Percentiles rank a stretch among this genome's conserved stretches.
Evolutionary conservation across 2,888 invertebrate genomes (phyloP).

Genomic region (Ephialtes manifestator): DNA sequence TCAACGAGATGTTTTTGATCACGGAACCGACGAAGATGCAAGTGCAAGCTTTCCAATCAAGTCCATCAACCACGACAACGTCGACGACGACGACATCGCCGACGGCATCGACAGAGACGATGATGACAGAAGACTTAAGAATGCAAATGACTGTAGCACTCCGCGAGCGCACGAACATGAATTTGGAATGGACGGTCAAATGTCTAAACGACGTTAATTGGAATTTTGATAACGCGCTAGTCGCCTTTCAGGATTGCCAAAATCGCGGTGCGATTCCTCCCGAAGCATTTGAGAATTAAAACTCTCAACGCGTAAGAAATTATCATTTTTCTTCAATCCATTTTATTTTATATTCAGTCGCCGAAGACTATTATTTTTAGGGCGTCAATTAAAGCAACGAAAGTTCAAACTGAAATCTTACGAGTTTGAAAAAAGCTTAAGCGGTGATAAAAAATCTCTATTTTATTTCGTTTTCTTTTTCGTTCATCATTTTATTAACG

Average conservation of each 20-base stretch:
- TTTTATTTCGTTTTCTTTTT: conserved; percentile 8
- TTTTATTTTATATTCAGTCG: neutral
- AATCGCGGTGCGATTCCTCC: conserved; percentile 93
- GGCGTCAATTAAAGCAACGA: neutral
- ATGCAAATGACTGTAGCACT: conserved; percentile 92
- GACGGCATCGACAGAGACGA: neutral
- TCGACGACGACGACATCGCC: neutral
- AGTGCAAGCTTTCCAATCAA: conserved; percentile 76
- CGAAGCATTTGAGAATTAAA: conserved; percentile 93
- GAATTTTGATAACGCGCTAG: conserved; percentile 93
- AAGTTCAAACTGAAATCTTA: neutral
- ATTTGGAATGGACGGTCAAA: conserved; percentile 90
- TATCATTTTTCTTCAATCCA: neutral
- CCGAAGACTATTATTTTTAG: neutral
- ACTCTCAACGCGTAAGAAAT: neutral
- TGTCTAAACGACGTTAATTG: conserved; percentile 96
- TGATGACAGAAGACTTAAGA: conserved; percentile 83
- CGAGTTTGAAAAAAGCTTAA: neutral
- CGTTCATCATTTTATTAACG: neutral
- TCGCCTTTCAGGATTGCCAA: conserved; percentile 93
- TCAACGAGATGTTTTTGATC: conserved; percentile 94
- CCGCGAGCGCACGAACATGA: conserved; percentile 93
- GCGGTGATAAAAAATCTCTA: neutral
- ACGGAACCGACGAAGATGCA: conserved; percentile 91
- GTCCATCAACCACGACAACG: conserved; percentile 6